phyloP scores from a whole-genome alignment of 2,888 invertebrate species.

The Zele albiditarsus region DNA sequence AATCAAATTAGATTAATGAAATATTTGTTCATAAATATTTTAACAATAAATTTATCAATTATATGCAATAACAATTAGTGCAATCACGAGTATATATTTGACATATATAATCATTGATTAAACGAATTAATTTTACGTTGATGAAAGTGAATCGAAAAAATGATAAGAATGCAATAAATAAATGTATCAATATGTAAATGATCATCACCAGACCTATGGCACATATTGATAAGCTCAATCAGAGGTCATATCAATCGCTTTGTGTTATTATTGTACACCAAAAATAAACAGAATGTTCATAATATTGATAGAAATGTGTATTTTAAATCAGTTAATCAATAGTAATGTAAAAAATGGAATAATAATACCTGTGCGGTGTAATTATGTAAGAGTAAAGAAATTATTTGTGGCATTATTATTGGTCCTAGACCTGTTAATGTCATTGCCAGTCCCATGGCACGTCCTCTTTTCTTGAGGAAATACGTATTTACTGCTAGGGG shows the following conservation, averaged over 20 bases:
- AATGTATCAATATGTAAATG: not conserved
- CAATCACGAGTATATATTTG: not conserved
- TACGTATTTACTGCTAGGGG: constrained; percentile 80
- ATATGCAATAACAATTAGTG: not conserved
- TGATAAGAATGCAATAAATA: not conserved
- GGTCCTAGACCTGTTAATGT: constrained; percentile 80
- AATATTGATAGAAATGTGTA: not conserved
- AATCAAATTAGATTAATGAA: not conserved
- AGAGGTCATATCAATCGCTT: not conserved
- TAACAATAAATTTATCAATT: not conserved
- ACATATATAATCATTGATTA: not conserved
- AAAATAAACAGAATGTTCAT: not conserved
- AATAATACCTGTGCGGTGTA: constrained; percentile 74
- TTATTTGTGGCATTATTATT: constrained; percentile 79
- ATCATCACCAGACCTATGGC: not conserved
- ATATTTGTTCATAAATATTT: not conserved
- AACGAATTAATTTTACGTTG: not conserved
- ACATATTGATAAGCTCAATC: not conserved
- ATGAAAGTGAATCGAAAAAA: not conserved
- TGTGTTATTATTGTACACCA: not conserved
- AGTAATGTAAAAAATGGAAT: not conserved
- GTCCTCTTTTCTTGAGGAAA: constrained; percentile 77
- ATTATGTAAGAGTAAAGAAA: constrained; percentile 75
- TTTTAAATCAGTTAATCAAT: not conserved
- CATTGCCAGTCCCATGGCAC: constrained; percentile 79